A percentile compares a stretch with the other conserved stretches of the same genome.
Conservation (phyloP, 2,888 invertebrate species). For the Sympetrum striolatum region DNA sequence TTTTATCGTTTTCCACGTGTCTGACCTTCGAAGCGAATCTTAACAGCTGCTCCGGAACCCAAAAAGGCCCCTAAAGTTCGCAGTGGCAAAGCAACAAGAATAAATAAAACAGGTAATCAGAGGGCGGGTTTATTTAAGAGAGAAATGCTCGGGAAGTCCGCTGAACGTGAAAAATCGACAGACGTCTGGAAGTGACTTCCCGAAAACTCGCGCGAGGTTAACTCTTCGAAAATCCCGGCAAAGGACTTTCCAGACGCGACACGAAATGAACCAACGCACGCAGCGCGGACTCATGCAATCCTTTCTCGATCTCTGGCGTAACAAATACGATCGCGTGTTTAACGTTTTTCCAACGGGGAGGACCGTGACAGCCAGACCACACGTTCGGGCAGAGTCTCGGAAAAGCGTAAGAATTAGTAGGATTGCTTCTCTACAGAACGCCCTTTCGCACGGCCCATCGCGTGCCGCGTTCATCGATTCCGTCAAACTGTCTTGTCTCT, state of each 20-base stretch:
- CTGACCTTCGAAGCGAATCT: no score
- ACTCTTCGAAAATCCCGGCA: neutral
- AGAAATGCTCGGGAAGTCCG: no score
- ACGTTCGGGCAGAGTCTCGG: neutral
- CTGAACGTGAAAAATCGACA: no score
- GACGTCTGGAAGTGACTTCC: no score
- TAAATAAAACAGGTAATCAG: no score
- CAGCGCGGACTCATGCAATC: neutral
- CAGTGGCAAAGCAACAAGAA: no score
- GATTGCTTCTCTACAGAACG: neutral
- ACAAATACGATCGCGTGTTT: neutral
- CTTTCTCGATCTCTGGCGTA: neutral
- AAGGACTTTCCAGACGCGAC: neutral
- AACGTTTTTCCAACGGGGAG: neutral
- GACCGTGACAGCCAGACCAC: neutral
- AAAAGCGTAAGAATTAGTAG: neutral
- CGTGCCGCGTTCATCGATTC: conserved; percentile 3
- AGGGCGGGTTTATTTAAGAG: no score
- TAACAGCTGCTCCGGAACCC: neutral
- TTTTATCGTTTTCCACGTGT: no score
- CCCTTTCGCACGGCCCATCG: neutral
- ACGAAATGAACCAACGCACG: neutral
- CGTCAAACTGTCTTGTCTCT: conserved; percentile 20
- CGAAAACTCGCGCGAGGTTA: neutral
- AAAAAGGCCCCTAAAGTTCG: neutral